Evolutionary conservation across 2,113 vertebrate genomes (phyloP), one percentile per base, ranked within the genome.

Genomic region (Camarhynchus parvulus): DNA sequence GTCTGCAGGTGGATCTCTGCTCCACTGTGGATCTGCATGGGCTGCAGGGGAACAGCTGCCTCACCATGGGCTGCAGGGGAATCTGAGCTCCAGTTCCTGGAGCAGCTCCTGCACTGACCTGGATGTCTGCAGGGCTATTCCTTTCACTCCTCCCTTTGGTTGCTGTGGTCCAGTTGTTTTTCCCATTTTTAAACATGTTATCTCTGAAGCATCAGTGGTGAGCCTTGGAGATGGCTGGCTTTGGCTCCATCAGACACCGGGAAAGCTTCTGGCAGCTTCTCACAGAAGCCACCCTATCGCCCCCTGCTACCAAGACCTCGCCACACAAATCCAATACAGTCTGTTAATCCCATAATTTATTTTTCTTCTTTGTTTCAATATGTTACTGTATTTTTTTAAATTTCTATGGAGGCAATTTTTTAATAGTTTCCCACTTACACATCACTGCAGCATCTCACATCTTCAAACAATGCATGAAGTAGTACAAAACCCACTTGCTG

Each of bases 101-200:
- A 52, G 23, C 20, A 61, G 9, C 39, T 68, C 53, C 47, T 81
- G 13, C 37, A 8, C 55, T 55, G 41, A 61, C 17, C 41, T 47
- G 27, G 24, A 28, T 68, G 14, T 47, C 70, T 69, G 24, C 53
- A 69, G n/a, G 27, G 41, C 18, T 69, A 21, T 23, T 69, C 18
- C 5, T 76, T 47, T 76, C 27, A 33, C 13, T 83, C 27, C 13
- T 72, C 15, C 66, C 44, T 66, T 50, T 0, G 1, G 19, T 33
- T 63, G 62, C 19, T 69, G 7, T 24, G 41, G 22, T 17, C 41
- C 68, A 62, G 47, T 41, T 53, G 4, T 28, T 39, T 44, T 10
- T 3, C 6, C 6, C n/a, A 5, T 21, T 73, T 37, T 42, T 3
- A 47, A 61, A 33, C 18, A 11, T 0, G 0, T 50, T 73, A 22